These are phyloP conservation scores for Temnothorax unifasciatus DNA, from an alignment of 2,888 invertebrate species.

Conservation along the genomic window DNA sequence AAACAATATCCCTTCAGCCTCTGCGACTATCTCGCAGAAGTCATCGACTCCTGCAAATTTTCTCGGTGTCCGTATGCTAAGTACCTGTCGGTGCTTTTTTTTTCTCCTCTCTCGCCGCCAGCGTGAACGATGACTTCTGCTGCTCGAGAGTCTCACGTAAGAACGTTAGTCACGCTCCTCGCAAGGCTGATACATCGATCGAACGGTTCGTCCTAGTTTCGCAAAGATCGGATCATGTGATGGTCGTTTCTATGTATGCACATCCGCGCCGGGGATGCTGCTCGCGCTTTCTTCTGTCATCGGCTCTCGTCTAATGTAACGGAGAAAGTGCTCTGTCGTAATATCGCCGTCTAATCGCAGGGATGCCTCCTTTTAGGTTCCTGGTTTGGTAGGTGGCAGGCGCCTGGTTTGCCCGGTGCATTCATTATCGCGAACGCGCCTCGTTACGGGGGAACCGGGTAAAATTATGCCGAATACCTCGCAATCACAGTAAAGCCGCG, in stretches of 20 bases:
- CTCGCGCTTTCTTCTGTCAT: conserved; percentile 53
- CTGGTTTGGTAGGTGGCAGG: conserved; percentile 17
- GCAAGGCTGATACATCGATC: conserved; percentile 49
- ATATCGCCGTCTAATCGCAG: conserved; percentile 41
- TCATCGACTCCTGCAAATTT: conserved; percentile 48
- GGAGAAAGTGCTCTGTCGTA: conserved; percentile 56
- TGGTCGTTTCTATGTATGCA: conserved; percentile 16
- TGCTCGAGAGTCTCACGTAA: conserved; percentile 44
- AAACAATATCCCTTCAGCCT: conserved; percentile 29
- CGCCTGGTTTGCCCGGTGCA: conserved; percentile 15
- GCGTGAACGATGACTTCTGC: conserved; percentile 45
- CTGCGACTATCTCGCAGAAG: conserved; percentile 20
- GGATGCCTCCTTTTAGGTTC: conserved; percentile 41
- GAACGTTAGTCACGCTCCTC: conserved; percentile 54
- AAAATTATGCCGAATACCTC: conserved; percentile 16
- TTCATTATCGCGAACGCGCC: conserved; percentile 43
- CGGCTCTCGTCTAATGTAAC: conserved; percentile 49
- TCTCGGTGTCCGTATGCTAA: conserved; percentile 30
- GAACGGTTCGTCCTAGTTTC: conserved; percentile 47
- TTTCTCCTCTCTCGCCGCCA: background rate
- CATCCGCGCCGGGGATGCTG: conserved; percentile 24
- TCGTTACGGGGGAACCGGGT: background rate
- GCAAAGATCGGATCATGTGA: conserved; percentile 53
- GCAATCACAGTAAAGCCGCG: conserved; percentile 33
- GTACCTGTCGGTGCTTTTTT: conserved; percentile 8